These are phyloP conservation scores for Dynastes tityus DNA, from an alignment of 2,888 invertebrate species.

Conservation along the genomic window DNA sequence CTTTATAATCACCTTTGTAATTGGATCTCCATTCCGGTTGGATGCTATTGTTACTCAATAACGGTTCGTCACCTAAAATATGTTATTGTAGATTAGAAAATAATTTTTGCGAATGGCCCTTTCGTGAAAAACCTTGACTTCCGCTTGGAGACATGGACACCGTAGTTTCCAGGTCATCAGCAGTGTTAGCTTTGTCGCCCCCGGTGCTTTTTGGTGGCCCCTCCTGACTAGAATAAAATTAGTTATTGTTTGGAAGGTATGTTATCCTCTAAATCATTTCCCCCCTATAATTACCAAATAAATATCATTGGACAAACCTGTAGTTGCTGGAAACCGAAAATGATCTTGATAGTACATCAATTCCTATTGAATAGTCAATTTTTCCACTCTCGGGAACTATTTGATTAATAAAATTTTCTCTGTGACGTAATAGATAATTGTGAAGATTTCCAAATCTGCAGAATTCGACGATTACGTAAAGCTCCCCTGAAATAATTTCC, in stretches of 20 bases:
- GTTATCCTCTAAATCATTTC: too few relatives aligned
- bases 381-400: slow-evolving; percentile 79
- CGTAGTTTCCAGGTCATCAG: slow-evolving; percentile 57
- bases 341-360: slow-evolving; percentile 73
- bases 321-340: slow-evolving; percentile 75
- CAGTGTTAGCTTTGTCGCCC: slow-evolving; percentile 62
- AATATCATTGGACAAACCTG: slow-evolving; percentile 67
- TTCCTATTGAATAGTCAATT: slow-evolving; percentile 79
- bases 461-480: slow-evolving; percentile 95
- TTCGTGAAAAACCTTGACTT: slow-evolving; percentile 47
- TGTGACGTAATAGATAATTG: slow-evolving; percentile 87
- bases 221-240: slow-evolving; percentile 47
- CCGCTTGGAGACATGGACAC: slow-evolving; percentile 59
- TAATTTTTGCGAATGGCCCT: background rate
- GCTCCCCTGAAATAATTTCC: slow-evolving; percentile 77
- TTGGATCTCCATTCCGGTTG: slow-evolving; percentile 88
- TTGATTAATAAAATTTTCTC: slow-evolving; percentile 89
- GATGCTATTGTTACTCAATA: slow-evolving; percentile 73
- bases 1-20: slow-evolving; percentile 84
- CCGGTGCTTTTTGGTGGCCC: slow-evolving; percentile 59
- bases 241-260: too few relatives aligned
- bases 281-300: too few relatives aligned
- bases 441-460: slow-evolving; percentile 95
- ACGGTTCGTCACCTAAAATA: slow-evolving; percentile 64
- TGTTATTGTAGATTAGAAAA: background rate